Evolutionary conservation across 2,113 vertebrate species (phyloP).

Genomic region (Thamnaconus septentrionalis): DNA sequence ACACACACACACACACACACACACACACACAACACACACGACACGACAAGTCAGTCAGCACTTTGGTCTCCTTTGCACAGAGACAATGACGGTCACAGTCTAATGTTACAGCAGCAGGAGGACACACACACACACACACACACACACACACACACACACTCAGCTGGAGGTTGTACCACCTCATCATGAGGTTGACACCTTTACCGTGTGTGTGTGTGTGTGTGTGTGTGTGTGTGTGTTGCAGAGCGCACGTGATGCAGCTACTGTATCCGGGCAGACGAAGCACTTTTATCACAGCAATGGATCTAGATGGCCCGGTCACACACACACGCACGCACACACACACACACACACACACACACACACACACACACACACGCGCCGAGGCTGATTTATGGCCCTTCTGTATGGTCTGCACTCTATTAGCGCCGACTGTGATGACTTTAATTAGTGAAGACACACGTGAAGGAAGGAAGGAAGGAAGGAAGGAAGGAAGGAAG

Average conservation of each 20-base stretch:
- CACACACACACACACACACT: neutral
- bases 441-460: constrained; percentile 35
- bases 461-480: constrained; percentile 1
- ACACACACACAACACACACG: constrained; percentile 17
- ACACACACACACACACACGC: neutral
- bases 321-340: constrained; percentile 19
- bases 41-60: constrained; percentile 30
- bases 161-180: neutral
- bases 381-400: constrained; percentile 43
- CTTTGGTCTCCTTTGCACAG: constrained; percentile 49
- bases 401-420: constrained; percentile 8
- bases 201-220: no score
- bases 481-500: constrained; percentile 32
- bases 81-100: constrained; percentile 48
- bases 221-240: no score
- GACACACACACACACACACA: neutral
- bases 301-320: constrained; percentile 37
- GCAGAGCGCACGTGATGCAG: constrained; percentile 18
- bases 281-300: constrained; percentile 41
- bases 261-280: constrained; percentile 70
- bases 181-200: neutral
- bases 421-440: constrained; percentile 13
- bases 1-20: constrained; percentile 15
- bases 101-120: constrained; percentile 38
- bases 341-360: neutral